phyloP scores from a whole-genome alignment of 1,140 invertebrate species.

The Psilanteris sp. region DNA sequence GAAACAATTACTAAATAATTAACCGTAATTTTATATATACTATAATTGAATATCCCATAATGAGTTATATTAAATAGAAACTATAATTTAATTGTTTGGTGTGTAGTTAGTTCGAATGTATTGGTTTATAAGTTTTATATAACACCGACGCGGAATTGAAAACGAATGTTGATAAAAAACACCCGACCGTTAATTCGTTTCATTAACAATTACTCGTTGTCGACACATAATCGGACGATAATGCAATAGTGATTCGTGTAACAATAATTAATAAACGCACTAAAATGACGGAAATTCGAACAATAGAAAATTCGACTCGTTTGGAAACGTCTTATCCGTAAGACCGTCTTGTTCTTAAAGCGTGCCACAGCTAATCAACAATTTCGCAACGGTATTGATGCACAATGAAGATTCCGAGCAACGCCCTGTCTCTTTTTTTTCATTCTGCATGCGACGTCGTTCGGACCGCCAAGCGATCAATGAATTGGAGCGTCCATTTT shows the following conservation, averaged over 20 bases:
- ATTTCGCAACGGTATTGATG: conserved; percentile 45
- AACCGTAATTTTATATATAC: not conserved
- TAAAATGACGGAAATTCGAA: too few relatives aligned
- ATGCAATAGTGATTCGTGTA: too few relatives aligned
- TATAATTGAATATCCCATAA: not conserved
- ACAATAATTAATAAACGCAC: too few relatives aligned
- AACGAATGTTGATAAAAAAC: too few relatives aligned
- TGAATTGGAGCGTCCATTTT: conserved; percentile 80
- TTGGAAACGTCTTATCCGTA: too few relatives aligned
- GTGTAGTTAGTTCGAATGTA: not conserved
- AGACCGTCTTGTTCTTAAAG: too few relatives aligned
- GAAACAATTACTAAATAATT: conserved; percentile 21
- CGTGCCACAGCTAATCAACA: too few relatives aligned
- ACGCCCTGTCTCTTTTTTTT: conserved; percentile 76
- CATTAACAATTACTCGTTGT: too few relatives aligned
- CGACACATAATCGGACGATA: too few relatives aligned
- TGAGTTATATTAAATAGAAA: not conserved
- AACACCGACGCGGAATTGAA: too few relatives aligned
- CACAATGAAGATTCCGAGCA: conserved; percentile 73
- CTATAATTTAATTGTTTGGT: not conserved
- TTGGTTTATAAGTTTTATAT: not conserved
- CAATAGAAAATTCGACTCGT: too few relatives aligned
- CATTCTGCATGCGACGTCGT: conserved; percentile 74
- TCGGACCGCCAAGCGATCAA: conserved; percentile 78
- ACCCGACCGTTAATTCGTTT: too few relatives aligned